Evolutionary conservation across 2,797 vertebrate genomes (phyloP), one percentile per base, ranked within the genome.

Genomic region (Geotrypetes seraphini): DNA sequence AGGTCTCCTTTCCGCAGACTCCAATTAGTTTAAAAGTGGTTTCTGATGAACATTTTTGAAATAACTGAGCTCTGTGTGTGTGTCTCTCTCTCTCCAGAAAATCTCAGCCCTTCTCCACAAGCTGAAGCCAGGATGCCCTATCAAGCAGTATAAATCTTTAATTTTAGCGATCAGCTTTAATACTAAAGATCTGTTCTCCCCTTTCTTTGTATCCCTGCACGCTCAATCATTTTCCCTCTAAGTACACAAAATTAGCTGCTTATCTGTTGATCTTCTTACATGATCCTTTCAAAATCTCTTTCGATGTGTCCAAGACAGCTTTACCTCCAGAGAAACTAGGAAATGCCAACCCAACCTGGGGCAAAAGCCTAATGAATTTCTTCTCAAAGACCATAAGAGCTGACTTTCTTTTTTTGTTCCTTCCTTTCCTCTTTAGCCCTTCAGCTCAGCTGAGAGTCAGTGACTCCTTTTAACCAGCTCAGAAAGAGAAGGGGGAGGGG

Each of bases 231-330:
- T 91, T 87, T 79, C 84, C 90, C 83, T 81, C 81, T 91, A 92
- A 92, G 88, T 92, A 91, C 84, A 88, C 82, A 92, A 92, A 93
- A 95, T 95, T 88, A 92, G 81, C 86, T 90, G 85, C 90, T 95
- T 92, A 92, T 91, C 88, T 68, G 90, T 87, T 91, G 89, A 93
- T 96, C 90, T 95, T 85, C 53, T 79, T 88, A 89, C 89, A 92
- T 88, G 87, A 92, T 89, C 91, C 86, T 83, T 81, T 81, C 85
- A 84, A 89, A 89, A 89, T 87, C 85, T 26, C 79, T 83, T 68
- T 80, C 77, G 72, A 65, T 63, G 70, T 54, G 57, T 83, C 81
- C 85, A 81, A 82, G 71, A 74, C 85, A 3, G 39, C 53, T 49
- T 63, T 70, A 68, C 75, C 75, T 71, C n/a, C 34, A 55, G 60